Evolutionary conservation across 2,888 invertebrate genomes (phyloP).

Genomic region (Torymus tubicola): DNA sequence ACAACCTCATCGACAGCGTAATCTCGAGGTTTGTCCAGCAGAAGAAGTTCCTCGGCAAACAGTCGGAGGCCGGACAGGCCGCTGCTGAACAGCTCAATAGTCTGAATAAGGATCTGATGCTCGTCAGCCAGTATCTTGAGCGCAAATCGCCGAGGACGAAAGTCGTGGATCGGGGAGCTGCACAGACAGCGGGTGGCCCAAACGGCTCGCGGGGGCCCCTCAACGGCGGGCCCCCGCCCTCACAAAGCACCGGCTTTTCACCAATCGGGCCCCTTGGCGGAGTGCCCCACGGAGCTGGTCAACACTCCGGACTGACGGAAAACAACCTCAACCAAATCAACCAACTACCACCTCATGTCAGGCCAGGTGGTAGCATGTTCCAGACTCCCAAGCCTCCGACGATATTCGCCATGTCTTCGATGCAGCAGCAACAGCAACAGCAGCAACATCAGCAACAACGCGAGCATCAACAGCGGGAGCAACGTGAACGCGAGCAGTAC

Average conservation of each 20-base stretch:
- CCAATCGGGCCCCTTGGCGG: constrained; percentile 78
- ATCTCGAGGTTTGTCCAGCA: constrained; percentile 91
- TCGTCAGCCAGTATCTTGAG: constrained; percentile 89
- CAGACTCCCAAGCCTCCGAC: constrained; percentile 89
- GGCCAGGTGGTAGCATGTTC: constrained; percentile 86
- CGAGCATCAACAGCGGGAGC: constrained; percentile 71
- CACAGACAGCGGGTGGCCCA: constrained; percentile 76
- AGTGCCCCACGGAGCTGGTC: constrained; percentile 76
- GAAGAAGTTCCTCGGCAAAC: constrained; percentile 85
- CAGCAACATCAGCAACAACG: constrained; percentile 76
- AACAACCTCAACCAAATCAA: constrained; percentile 80
- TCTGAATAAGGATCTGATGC: constrained; percentile 88
- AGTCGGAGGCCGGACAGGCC: constrained; percentile 86
- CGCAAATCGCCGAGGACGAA: constrained; percentile 90
- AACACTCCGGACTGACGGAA: constrained; percentile 73
- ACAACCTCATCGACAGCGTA: constrained; percentile 91
- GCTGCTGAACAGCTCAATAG: constrained; percentile 85
- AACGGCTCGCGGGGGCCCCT: constrained; percentile 76
- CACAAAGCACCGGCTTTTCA: constrained; percentile 78
- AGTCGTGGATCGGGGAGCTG: constrained; percentile 82
- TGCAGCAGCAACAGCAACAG: constrained; percentile 78
- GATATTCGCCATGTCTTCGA: constrained; percentile 76
- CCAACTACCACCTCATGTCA: constrained; percentile 80
- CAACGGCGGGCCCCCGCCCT: constrained; percentile 75
- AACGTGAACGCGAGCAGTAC: constrained; percentile 72